Conservation (phyloP, 1,140 invertebrate genomes). For the Sycobia sp. region DNA sequence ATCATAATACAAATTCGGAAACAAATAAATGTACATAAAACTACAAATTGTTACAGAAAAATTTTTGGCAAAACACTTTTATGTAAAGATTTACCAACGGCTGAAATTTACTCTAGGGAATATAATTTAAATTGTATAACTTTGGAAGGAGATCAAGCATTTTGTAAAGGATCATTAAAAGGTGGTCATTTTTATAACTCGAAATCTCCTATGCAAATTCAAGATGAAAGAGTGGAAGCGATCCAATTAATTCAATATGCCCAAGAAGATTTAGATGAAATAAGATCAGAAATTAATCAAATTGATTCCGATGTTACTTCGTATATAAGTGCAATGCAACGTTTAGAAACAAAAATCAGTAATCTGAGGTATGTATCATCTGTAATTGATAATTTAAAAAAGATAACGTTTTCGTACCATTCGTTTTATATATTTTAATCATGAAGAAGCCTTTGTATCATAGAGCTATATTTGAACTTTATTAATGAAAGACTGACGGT, state of each 20-base stretch:
- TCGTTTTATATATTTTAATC: too few relatives aligned
- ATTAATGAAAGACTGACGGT: too few relatives aligned
- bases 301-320: conserved; percentile 89
- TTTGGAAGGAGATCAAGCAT: conserved; percentile 89
- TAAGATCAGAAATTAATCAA: conserved; percentile 83
- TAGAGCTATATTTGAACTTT: too few relatives aligned
- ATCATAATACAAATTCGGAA: too few relatives aligned
- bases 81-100: conserved; percentile 94
- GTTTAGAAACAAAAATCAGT: conserved; percentile 95
- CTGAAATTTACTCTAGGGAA: conserved; percentile 90
- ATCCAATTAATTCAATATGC: conserved; percentile 78
- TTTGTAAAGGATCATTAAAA: conserved; percentile 92
- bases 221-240: conserved; percentile 88
- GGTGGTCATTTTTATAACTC: conserved; percentile 98
- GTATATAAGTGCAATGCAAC: conserved; percentile 95
- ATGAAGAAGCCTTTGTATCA: too few relatives aligned
- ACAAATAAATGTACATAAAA: too few relatives aligned
- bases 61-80: conserved; percentile 98
- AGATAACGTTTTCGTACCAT: too few relatives aligned
- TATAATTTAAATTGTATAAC: conserved; percentile 97
- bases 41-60: conserved; percentile 72
- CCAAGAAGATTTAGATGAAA: conserved; percentile 74
- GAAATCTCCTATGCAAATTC: conserved; percentile 92
- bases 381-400: too few relatives aligned
- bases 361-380: conserved; percentile 87